Evolutionary conservation across 1,140 invertebrate species (phyloP).

Genomic region (Wiebesia pumilae): DNA sequence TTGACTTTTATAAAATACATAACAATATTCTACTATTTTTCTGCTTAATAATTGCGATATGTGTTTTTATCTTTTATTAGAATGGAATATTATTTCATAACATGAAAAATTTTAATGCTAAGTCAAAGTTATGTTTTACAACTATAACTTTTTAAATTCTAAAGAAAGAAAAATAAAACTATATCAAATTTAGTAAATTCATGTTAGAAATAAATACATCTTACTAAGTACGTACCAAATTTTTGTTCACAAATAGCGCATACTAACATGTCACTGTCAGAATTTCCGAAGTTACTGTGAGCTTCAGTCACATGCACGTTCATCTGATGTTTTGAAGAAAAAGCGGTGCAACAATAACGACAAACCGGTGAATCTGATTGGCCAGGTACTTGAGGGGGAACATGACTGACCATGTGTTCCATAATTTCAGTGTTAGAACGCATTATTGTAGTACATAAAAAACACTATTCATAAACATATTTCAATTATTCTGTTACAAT

Average conservation of each 20-base stretch:
- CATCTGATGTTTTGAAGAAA: conserved; percentile 71
- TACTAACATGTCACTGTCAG: conserved; percentile 73
- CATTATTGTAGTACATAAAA: conserved; percentile 77
- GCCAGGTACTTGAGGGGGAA: conserved; percentile 70
- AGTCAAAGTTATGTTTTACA: background rate
- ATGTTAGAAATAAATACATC: background rate
- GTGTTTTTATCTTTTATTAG: too few species aligned
- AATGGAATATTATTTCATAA: too few species aligned
- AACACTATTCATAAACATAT: conserved; percentile 70
- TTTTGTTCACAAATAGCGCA: conserved; percentile 83
- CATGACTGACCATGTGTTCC: conserved; percentile 82
- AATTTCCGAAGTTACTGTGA: conserved; percentile 70
- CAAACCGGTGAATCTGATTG: conserved; percentile 68
- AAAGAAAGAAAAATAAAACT: background rate
- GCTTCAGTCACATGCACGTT: conserved; percentile 68
- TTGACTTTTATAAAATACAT: too few species aligned
- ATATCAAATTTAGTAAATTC: background rate
- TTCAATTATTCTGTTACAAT: background rate
- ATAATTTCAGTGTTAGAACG: conserved; percentile 77
- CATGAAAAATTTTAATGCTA: background rate
- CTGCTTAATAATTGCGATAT: too few species aligned
- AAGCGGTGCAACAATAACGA: conserved; percentile 71
- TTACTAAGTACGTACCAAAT: conserved; percentile 62
- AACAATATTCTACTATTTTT: too few species aligned
- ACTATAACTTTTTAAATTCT: background rate